Percentiles rank a stretch among this genome's conserved stretches.
Evolutionary conservation across 2,797 vertebrate species (phyloP).

Genomic region (Gymnoscopelus microlampas): DNA sequence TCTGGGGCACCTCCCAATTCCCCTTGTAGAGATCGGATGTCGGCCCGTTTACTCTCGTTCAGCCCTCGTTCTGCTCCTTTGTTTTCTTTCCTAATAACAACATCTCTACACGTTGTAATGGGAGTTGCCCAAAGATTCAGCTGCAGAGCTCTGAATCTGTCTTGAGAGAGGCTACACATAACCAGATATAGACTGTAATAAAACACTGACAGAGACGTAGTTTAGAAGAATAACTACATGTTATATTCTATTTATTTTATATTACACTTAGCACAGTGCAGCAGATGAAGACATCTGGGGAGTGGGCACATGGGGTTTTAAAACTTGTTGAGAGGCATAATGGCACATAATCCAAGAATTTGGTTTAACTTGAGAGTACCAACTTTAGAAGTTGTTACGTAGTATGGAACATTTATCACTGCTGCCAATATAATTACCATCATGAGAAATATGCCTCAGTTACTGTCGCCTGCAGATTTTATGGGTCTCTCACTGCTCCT

Average conservation of each 20-base stretch:
- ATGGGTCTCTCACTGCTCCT: constrained; percentile 46
- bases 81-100: no score
- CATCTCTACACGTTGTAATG: no score
- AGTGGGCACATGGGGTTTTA: constrained; percentile 31
- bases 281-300: constrained; percentile 21
- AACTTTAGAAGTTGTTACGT: constrained; percentile 53
- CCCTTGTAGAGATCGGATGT: no score
- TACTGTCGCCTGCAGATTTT: constrained; percentile 51
- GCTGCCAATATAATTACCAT: constrained; percentile 61
- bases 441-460: constrained; percentile 53
- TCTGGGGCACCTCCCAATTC: no score
- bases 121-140: no score
- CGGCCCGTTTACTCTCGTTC: no score
- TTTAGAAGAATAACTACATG: constrained; percentile 3
- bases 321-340: constrained; percentile 15
- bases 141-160: no score
- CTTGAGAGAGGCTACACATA: no score
- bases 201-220: no score
- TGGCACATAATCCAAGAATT: background rate
- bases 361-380: constrained; percentile 12
- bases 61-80: no score
- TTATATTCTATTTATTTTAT: constrained; percentile 30
- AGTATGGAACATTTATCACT: constrained; percentile 51
- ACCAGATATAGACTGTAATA: no score
- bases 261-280: constrained; percentile 1